These are phyloP conservation scores for Hypsibius dujardini DNA, from an alignment of 1,140 invertebrate genomes.

Conservation along the genomic window DNA sequence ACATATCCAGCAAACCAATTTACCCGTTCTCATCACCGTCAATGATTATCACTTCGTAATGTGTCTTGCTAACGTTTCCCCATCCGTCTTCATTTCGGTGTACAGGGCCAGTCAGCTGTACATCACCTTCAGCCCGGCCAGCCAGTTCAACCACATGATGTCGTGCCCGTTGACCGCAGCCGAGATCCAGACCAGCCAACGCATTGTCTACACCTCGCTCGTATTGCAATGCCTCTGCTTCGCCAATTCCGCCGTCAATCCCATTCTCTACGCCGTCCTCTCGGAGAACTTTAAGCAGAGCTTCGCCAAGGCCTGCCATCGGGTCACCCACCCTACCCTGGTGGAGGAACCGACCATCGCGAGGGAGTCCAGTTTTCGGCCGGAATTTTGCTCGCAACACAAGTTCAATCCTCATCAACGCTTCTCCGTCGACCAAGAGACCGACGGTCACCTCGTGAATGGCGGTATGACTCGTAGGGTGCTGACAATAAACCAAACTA, in stretches of 20 bases:
- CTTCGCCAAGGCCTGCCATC: conserved; percentile 57
- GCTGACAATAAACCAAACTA: too few relatives aligned
- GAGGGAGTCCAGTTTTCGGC: background rate
- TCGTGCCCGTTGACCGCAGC: background rate
- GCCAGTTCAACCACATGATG: conserved; percentile 4
- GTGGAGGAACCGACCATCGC: background rate
- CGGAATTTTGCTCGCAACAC: background rate
- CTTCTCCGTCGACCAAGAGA: too few relatives aligned
- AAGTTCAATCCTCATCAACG: too few relatives aligned
- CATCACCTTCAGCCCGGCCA: conserved; percentile 25
- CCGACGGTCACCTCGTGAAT: too few relatives aligned
- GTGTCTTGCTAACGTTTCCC: too few relatives aligned
- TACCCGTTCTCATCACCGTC: too few relatives aligned
- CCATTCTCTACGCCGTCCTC: conserved; percentile 82
- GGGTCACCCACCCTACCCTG: too few relatives aligned
- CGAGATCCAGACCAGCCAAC: background rate
- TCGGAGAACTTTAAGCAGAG: conserved; percentile 88
- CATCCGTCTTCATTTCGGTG: too few relatives aligned
- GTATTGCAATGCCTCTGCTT: conserved; percentile 52
- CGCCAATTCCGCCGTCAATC: conserved; percentile 91
- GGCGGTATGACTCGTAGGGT: too few relatives aligned
- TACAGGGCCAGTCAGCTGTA: conserved; percentile 31
- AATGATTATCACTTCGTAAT: too few relatives aligned
- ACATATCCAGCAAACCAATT: too few relatives aligned
- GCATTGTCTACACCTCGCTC: conserved; percentile 5